Percentiles rank a stretch among this genome's conserved stretches.
Conservation (phyloP, 2,797 vertebrate genomes). For the Craterocephalus amniculus region DNA sequence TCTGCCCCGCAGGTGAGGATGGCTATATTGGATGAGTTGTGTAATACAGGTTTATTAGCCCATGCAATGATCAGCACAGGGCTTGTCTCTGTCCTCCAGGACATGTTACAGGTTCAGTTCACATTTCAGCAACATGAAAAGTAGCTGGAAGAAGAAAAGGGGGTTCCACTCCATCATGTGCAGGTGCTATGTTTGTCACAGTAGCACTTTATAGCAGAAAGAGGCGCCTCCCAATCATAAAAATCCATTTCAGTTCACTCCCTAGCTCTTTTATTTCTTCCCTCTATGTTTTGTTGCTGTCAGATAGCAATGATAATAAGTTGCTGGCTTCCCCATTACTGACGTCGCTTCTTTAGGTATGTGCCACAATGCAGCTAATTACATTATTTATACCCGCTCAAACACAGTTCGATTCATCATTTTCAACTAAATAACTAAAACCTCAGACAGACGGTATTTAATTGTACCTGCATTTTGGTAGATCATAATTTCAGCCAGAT, state of each 20-base stretch:
- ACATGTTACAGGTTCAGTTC: constrained; percentile 61
- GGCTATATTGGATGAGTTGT: constrained; percentile 62
- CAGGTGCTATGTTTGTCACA: constrained; percentile 24
- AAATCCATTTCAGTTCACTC: constrained; percentile 22
- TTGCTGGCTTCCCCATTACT: constrained; percentile 10
- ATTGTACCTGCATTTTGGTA: constrained; percentile 9
- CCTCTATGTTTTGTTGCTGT: constrained; percentile 5
- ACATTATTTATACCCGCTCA: constrained; percentile 5
- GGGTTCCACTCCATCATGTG: constrained; percentile 23
- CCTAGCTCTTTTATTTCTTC: constrained; percentile 5
- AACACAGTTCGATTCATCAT: constrained; percentile 11
- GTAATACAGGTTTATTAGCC: constrained; percentile 77
- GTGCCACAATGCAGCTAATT: constrained; percentile 11
- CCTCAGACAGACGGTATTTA: constrained; percentile 26
- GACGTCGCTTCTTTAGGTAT: constrained; percentile 1
- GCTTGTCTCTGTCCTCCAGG: constrained; percentile 65
- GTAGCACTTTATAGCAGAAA: constrained; percentile 24
- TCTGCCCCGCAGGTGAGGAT: constrained; percentile 69
- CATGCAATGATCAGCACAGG: constrained; percentile 62
- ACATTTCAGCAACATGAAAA: constrained; percentile 47
- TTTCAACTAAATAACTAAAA: not conserved
- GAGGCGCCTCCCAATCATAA: constrained; percentile 14
- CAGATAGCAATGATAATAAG: constrained; percentile 13
- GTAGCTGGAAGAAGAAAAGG: constrained; percentile 26
- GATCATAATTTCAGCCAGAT: constrained; percentile 20